Base-by-base conservation (phyloP, 2,797 vertebrate genomes). In the Xiphorhynchus erythropygius region DNA sequence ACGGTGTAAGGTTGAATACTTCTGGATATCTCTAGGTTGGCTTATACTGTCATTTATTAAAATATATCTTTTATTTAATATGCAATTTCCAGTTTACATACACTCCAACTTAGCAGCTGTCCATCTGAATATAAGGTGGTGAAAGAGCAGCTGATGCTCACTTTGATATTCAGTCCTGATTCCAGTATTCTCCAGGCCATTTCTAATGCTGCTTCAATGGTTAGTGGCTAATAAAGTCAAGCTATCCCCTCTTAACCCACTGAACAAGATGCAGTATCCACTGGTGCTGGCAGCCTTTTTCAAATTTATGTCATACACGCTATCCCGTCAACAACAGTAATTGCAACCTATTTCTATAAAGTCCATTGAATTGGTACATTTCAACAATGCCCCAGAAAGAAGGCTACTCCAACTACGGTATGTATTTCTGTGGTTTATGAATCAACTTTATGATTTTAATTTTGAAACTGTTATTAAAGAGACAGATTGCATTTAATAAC, bases 401-500 rank as follows among this genome's bases (percentile, higher is more conserved):
- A 81, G 69, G 94, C 52, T 84, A 74, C 75, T 81, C 49, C 71
- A 96, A 60, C 75, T 94, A 96, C 95, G 81, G 41, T 79, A 78
- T 90, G 56, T 96, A 94, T 96, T 95, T 87, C 90, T 92, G 70
- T 70, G 77, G 89, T 93, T 96, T 97, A 97, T 98, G 95, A 97
- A 97, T 97, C 84, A 96, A 96, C 78, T 97, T 97, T 97, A 97
- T 93, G 95, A 94, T 96, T 95, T 96, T 94, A 97, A 97, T 97
- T 98, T 97, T 94, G 93, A 56, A 93, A 68, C 78, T 95, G 95
- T 97, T 98, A 97, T 97, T 97, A 97, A 97, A 95, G 84, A 97
- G 95, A 97, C 92, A 97, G 93, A 98, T 97, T 96, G 93, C 83
- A 87, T 97, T 96, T 97, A 96, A 97, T 97, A 96, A 95, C 94